Conservation (phyloP, 2,888 invertebrate species). For the Harpalus rubripes region DNA sequence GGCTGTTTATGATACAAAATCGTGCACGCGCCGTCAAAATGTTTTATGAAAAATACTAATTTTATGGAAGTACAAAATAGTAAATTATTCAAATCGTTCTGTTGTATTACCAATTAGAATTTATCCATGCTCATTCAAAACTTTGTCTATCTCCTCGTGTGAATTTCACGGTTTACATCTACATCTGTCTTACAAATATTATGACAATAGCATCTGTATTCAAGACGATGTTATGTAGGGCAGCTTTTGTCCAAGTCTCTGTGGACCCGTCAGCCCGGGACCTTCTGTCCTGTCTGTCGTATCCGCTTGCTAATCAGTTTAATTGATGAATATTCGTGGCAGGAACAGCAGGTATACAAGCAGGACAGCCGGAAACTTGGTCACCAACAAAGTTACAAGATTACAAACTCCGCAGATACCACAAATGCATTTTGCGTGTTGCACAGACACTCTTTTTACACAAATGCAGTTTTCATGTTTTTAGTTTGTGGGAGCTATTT, state of each 20-base stretch:
- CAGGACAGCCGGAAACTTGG: slow-evolving; percentile 16
- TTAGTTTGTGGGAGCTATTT: not conserved
- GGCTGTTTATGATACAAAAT: too few relatives aligned
- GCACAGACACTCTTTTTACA: not conserved
- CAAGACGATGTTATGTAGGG: not conserved
- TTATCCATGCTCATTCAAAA: too few relatives aligned
- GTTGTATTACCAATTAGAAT: too few relatives aligned
- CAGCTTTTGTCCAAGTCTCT: slow-evolving; percentile 6
- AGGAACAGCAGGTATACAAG: not conserved
- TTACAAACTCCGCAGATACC: slow-evolving; percentile 7
- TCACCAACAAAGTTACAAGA: slow-evolving; percentile 23
- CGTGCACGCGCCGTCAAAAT: too few relatives aligned
- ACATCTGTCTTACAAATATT: not conserved
- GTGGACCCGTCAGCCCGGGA: not conserved
- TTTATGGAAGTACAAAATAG: too few relatives aligned
- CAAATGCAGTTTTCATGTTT: slow-evolving; percentile 33
- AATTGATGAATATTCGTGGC: slow-evolving; percentile 28
- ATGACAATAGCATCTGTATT: not conserved
- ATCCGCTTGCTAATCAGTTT: slow-evolving; percentile 38
- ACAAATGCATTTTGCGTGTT: slow-evolving; percentile 38
- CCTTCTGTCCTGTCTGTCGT: slow-evolving; percentile 5
- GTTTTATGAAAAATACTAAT: too few relatives aligned
- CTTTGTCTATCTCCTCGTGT: too few relatives aligned
- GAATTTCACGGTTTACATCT: not conserved
- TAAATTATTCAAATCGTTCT: too few relatives aligned